Evolutionary conservation across 2,888 invertebrate genomes (phyloP).

Genomic region (Apoda limacodes): DNA sequence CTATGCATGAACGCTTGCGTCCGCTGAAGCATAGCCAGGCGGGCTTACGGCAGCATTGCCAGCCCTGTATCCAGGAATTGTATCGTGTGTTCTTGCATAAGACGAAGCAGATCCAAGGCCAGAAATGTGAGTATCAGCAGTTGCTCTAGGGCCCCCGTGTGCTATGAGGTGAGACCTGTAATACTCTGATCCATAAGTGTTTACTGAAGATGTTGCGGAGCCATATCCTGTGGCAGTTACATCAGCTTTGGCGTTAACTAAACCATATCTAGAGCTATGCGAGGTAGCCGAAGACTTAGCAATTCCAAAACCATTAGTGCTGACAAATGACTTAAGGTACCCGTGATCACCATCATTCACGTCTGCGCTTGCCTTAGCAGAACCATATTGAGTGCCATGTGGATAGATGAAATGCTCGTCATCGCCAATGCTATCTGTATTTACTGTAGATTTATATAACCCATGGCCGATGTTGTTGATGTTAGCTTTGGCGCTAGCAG

Average conservation of each 20-base stretch:
- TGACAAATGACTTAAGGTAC: conserved; percentile 23
- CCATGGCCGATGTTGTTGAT: conserved; percentile 27
- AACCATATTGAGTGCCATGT: conserved; percentile 25
- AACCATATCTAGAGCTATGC: conserved; percentile 14
- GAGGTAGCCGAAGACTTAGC: conserved; percentile 22
- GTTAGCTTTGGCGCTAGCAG: conserved; percentile 21
- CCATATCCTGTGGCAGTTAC: conserved; percentile 21
- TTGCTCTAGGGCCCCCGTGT: neutral
- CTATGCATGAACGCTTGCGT: conserved; percentile 41
- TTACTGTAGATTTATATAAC: conserved; percentile 24
- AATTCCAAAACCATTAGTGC: conserved; percentile 20
- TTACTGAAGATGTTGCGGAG: conserved; percentile 26
- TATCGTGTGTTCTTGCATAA: conserved; percentile 9
- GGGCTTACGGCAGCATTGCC: conserved; percentile 40
- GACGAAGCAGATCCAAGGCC: conserved; percentile 19
- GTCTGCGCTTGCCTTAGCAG: conserved; percentile 42
- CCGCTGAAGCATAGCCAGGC: conserved; percentile 36
- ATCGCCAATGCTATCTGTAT: neutral
- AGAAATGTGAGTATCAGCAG: conserved; percentile 25
- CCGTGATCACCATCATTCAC: conserved; percentile 21
- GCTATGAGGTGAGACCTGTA: conserved; percentile 10
- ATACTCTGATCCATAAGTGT: conserved; percentile 29
- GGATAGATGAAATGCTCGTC: too few relatives aligned
- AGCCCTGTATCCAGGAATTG: conserved; percentile 25
- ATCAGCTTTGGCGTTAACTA: conserved; percentile 25